phyloP scores from a whole-genome alignment of 2,797 vertebrate species.

The Platalea minor region DNA sequence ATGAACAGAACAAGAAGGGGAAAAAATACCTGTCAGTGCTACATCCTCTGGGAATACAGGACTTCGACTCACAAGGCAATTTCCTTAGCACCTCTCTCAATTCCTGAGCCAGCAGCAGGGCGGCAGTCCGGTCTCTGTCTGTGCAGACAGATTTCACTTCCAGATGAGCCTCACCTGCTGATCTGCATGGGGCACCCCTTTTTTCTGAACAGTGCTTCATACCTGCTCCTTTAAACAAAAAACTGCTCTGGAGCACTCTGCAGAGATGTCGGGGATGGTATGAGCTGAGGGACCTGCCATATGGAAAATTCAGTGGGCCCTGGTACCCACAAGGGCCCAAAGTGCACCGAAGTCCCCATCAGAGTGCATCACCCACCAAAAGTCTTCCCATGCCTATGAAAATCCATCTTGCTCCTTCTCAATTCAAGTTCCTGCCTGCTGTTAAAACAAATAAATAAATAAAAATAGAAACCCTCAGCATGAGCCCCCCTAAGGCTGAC shows the following conservation, averaged over 20 bases:
- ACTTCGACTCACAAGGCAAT: rapidly evolving
- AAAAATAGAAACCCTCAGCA: not conserved
- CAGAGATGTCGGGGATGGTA: rapidly evolving
- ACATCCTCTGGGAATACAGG: not conserved
- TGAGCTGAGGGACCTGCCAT: not conserved
- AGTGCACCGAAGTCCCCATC: not conserved
- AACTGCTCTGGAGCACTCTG: not conserved
- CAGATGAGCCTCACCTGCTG: not conserved
- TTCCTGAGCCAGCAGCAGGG: not conserved
- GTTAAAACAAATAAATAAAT: not conserved
- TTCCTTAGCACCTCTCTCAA: not conserved
- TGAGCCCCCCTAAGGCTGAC: not conserved
- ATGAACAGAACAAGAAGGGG: not conserved
- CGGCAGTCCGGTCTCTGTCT: not conserved
- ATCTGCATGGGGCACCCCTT: not conserved
- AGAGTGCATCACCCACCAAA: not conserved
- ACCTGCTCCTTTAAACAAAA: not conserved
- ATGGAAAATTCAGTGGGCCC: not conserved
- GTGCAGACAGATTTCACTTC: not conserved
- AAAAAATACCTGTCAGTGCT: not conserved
- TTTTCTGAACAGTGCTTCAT: not conserved
- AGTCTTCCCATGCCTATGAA: not conserved
- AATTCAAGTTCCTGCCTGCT: not conserved
- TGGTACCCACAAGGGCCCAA: not conserved
- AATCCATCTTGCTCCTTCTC: not conserved